A percentile compares a stretch with the other conserved stretches of the same genome.
These are phyloP conservation scores for Chaetoderma sp. DNA, from an alignment of 2,888 invertebrate genomes.

Conservation along the genomic window DNA sequence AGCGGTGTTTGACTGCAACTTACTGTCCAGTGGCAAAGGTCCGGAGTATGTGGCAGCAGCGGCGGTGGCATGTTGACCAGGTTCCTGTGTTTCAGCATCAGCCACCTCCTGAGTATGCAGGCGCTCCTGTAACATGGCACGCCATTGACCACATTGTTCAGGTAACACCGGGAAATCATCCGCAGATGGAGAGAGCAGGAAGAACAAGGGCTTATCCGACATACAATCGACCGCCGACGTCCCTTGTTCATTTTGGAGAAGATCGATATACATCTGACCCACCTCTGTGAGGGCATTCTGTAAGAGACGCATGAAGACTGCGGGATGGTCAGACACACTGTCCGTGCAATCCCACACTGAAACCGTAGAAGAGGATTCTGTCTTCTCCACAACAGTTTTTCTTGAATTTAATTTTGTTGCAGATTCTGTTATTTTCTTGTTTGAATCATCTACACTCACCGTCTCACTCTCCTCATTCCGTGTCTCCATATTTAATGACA, in stretches of 20 bases:
- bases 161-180: too few species aligned
- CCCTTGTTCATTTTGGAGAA: conserved; percentile 60
- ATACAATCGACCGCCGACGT: conserved; percentile 63
- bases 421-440: neutral
- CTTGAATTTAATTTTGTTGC: neutral
- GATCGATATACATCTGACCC: conserved; percentile 61
- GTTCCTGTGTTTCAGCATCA: too few species aligned
- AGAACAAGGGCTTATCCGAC: conserved; percentile 74
- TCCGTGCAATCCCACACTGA: conserved; percentile 5
- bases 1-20: too few species aligned
- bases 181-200: conserved; percentile 74
- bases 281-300: conserved; percentile 60
- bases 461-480: neutral
- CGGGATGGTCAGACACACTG: conserved; percentile 34
- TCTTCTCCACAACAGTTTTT: neutral
- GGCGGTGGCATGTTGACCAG: too few species aligned
- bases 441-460: neutral
- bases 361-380: too few species aligned
- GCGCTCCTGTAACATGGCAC: neutral
- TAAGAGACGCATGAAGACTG: conserved; percentile 52
- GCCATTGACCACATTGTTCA: conserved; percentile 49
- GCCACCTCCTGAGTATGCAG: too few species aligned
- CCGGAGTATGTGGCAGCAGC: too few species aligned
- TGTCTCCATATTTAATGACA: conserved; percentile 19
- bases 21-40: too few species aligned